These are phyloP conservation scores for Notiomystis cincta DNA, from an alignment of 2,113 vertebrate genomes.

Conservation along the genomic window DNA sequence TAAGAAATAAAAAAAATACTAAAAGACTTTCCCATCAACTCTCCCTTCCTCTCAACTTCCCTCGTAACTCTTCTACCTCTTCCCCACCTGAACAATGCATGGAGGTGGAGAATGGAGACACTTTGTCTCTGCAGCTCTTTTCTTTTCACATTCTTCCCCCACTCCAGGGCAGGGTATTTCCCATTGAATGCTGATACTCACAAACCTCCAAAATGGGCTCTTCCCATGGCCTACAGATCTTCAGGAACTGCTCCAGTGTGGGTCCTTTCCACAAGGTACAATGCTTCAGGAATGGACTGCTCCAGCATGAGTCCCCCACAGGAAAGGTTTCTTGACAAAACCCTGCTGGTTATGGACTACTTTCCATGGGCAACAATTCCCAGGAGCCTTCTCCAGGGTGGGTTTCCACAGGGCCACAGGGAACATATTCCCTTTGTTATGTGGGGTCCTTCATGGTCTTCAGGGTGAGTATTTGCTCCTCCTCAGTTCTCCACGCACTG, in stretches of 20 bases:
- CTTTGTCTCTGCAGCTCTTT: neutral
- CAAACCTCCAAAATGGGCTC: neutral
- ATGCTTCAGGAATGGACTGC: neutral
- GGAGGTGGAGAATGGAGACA: neutral
- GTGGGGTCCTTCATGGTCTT: neutral
- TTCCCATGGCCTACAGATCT: neutral
- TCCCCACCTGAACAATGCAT: neutral
- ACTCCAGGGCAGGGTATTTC: neutral
- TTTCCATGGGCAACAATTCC: neutral
- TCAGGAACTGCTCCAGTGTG: neutral
- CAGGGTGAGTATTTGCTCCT: neutral
- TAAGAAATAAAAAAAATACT: neutral
- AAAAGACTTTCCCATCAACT: neutral
- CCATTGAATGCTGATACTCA: neutral
- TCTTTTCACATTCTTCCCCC: neutral
- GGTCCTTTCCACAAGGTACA: neutral
- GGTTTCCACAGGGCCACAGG: neutral
- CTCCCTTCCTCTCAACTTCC: neutral
- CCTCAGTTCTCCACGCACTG: fast-evolving
- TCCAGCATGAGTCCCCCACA: fast-evolving
- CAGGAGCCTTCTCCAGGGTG: neutral
- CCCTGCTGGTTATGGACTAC: neutral
- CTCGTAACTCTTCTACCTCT: neutral
- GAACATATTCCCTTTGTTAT: too few species aligned
- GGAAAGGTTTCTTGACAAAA: neutral